Evolutionary conservation across 2,888 invertebrate genomes (phyloP).

Genomic region (Scotopteryx bipunctaria): DNA sequence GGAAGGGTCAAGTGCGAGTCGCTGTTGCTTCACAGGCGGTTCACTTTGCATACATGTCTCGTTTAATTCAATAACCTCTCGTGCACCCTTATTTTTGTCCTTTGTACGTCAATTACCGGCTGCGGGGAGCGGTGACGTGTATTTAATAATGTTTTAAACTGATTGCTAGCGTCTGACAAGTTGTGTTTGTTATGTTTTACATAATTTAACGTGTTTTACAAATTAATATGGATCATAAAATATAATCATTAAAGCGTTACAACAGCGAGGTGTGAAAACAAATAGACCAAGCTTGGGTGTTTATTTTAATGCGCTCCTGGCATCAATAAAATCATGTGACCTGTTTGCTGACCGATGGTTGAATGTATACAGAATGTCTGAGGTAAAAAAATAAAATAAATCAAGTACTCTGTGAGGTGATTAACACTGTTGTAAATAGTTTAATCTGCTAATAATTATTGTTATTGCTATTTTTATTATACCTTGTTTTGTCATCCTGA

Average conservation of each 20-base stretch:
- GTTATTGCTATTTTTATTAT: too few species aligned
- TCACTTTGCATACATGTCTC: constrained; percentile 23
- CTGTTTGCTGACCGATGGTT: too few species aligned
- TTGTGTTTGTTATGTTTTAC: neutral
- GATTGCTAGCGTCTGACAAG: neutral
- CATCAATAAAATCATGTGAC: too few species aligned
- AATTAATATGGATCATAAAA: neutral
- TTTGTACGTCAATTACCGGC: constrained; percentile 19
- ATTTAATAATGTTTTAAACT: constrained; percentile 8
- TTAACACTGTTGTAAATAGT: too few species aligned
- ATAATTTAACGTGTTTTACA: neutral
- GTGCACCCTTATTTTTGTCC: constrained; percentile 12
- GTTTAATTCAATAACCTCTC: constrained; percentile 23
- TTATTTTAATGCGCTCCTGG: too few species aligned
- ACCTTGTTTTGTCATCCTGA: too few species aligned
- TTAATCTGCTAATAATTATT: too few species aligned
- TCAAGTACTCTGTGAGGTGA: too few species aligned
- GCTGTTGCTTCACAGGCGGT: constrained; percentile 17
- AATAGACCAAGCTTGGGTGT: constrained; percentile 1
- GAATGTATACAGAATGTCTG: too few species aligned
- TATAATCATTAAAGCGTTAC: neutral
- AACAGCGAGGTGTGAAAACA: neutral
- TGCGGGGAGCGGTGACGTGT: neutral
- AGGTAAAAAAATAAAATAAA: too few species aligned
- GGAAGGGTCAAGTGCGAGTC: constrained; percentile 22